A percentile compares a stretch with the other conserved stretches of the same genome.
These are phyloP conservation scores for Tachystola acroxantha DNA, from an alignment of 2,888 invertebrate species.

Conservation along the genomic window DNA sequence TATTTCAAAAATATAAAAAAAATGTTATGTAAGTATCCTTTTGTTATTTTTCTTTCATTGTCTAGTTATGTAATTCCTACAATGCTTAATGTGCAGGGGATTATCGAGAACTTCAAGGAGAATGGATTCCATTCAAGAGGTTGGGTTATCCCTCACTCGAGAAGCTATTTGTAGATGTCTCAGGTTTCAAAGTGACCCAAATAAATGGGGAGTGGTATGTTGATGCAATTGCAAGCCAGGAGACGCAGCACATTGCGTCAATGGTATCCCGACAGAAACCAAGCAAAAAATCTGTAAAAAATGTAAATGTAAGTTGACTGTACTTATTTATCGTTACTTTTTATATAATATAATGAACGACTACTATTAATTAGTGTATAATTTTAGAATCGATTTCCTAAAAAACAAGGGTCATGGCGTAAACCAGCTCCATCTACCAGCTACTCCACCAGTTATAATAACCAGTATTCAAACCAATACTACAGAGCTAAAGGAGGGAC, in stretches of 20 bases:
- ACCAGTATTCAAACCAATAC: constrained; percentile 59
- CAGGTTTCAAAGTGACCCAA: constrained; percentile 75
- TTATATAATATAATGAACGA: no score
- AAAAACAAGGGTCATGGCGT: constrained; percentile 65
- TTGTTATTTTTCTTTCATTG: no score
- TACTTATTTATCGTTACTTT: no score
- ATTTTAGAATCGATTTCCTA: constrained; percentile 65
- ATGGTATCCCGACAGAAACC: constrained; percentile 69
- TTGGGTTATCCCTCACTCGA: constrained; percentile 79
- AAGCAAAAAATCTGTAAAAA: constrained; percentile 54
- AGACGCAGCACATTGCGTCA: constrained; percentile 78
- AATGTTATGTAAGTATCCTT: no score
- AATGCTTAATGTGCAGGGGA: constrained; percentile 41
- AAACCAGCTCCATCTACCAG: constrained; percentile 46
- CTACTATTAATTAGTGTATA: constrained; percentile 18
- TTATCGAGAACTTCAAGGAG: constrained; percentile 80
- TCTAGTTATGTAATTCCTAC: no score
- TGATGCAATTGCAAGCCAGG: constrained; percentile 76
- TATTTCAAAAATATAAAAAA: no score
- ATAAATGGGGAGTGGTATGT: constrained; percentile 75
- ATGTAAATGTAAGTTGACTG: constrained; percentile 40
- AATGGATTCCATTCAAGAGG: constrained; percentile 78
- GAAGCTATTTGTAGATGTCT: constrained; percentile 77
- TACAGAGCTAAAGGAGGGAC: constrained; percentile 49
- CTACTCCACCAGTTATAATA: constrained; percentile 49